phyloP scores from a whole-genome alignment of 2,113 vertebrate species.

The Pipa parva region DNA sequence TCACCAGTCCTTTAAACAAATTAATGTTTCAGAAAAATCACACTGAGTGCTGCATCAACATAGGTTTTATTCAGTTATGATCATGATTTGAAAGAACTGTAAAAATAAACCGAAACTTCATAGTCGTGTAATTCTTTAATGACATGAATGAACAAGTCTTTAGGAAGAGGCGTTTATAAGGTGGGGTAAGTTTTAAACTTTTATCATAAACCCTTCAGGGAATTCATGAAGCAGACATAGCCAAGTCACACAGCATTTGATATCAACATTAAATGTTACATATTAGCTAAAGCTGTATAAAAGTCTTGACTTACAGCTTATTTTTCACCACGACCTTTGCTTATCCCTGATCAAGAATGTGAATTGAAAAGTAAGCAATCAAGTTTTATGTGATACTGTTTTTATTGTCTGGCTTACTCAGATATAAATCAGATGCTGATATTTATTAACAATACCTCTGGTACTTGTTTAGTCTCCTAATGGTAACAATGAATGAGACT shows the following conservation, averaged over 20 bases:
- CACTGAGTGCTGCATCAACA: no score
- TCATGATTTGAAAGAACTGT: no score
- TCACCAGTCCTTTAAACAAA: no score
- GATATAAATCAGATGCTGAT: no score
- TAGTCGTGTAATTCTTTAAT: slow-evolving; percentile 14
- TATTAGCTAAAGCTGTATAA: slow-evolving; percentile 38
- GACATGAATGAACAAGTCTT: slow-evolving; percentile 24
- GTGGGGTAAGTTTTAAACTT: neutral
- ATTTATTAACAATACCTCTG: no score
- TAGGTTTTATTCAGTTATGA: no score
- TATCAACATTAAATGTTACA: slow-evolving; percentile 38
- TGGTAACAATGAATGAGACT: no score
- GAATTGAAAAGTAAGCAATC: slow-evolving; percentile 38
- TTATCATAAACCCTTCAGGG: slow-evolving; percentile 22
- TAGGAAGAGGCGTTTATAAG: slow-evolving; percentile 13
- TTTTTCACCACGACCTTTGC: slow-evolving; percentile 37
- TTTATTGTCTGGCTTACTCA: slow-evolving; percentile 3
- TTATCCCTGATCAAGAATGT: slow-evolving; percentile 41
- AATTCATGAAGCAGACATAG: slow-evolving; percentile 13
- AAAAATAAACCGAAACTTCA: no score
- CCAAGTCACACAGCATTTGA: slow-evolving; percentile 32
- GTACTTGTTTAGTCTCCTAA: no score
- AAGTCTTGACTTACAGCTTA: slow-evolving; percentile 29
- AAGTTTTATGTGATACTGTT: slow-evolving; percentile 39
- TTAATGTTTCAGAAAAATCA: no score